phyloP scores from a whole-genome alignment of 2,797 vertebrate genomes.

The Rhynchotus rufescens region DNA sequence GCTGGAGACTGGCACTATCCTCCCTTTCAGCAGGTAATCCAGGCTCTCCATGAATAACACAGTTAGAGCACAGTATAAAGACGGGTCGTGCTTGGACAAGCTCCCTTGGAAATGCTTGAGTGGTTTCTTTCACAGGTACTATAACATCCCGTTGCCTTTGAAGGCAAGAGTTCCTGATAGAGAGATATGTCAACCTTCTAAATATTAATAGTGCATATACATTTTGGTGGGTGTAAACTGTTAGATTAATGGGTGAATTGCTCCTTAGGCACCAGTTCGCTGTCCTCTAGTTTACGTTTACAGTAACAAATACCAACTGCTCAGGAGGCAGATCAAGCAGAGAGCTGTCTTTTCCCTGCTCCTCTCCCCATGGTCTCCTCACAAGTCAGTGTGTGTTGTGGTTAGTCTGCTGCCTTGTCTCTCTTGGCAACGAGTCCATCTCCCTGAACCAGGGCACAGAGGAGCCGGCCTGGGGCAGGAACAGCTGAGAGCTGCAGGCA shows the following conservation, averaged over 20 bases:
- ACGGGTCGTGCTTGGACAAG: slow-evolving; percentile 38
- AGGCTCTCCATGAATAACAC: background rate
- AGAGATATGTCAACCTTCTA: slow-evolving; percentile 45
- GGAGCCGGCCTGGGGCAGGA: background rate
- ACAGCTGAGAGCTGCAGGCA: background rate
- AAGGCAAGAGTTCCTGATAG: slow-evolving; percentile 49
- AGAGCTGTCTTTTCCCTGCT: background rate
- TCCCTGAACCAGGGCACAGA: background rate
- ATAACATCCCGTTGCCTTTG: slow-evolving; percentile 54
- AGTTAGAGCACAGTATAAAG: slow-evolving; percentile 9
- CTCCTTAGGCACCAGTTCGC: slow-evolving; percentile 15
- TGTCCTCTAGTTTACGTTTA: background rate
- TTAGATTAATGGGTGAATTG: slow-evolving; percentile 9
- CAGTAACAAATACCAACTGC: slow-evolving; percentile 26
- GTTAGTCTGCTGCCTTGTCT: slow-evolving; percentile 3
- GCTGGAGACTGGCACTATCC: background rate
- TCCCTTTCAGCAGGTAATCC: background rate
- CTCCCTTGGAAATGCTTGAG: slow-evolving; percentile 57
- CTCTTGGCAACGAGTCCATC: background rate
- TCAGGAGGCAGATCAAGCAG: background rate
- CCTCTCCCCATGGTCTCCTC: background rate
- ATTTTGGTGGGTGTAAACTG: slow-evolving; percentile 19
- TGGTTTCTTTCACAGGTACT: slow-evolving; percentile 44
- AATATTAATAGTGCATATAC: slow-evolving; percentile 55
- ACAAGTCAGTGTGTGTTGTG: background rate